phyloP scores from a whole-genome alignment of 2,888 invertebrate species.

The Marronus borbonicus region DNA sequence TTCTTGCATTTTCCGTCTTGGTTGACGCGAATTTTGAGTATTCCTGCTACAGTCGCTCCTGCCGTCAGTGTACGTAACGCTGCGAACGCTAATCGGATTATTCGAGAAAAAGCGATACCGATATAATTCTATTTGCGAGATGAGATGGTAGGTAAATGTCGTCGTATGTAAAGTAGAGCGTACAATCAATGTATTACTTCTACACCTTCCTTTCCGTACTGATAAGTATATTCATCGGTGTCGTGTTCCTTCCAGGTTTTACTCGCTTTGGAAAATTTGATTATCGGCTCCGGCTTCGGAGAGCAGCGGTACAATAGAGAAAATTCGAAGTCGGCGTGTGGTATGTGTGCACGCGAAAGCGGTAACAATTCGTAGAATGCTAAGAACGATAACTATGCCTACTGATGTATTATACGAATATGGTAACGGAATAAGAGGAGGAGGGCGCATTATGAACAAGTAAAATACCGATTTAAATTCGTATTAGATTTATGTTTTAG shows the following conservation, averaged over 20 bases:
- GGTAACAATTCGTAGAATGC: constrained; percentile 27
- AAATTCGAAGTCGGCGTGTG: constrained; percentile 8
- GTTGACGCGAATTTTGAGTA: constrained; percentile 18
- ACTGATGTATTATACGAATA: constrained; percentile 1
- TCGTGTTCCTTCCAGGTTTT: constrained; percentile 31
- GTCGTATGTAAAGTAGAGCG: neutral
- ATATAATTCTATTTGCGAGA: constrained; percentile 39
- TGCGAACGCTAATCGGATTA: constrained; percentile 25
- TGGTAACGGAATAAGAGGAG: neutral
- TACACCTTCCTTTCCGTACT: constrained; percentile 1
- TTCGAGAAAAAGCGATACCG: constrained; percentile 12
- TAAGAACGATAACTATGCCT: constrained; percentile 14
- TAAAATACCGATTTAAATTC: constrained; percentile 21
- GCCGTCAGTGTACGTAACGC: neutral
- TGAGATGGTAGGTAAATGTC: constrained; percentile 20
- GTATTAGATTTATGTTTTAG: neutral
- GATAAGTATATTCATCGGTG: constrained; percentile 30
- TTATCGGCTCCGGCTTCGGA: constrained; percentile 2
- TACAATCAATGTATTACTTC: neutral
- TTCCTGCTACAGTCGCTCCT: neutral
- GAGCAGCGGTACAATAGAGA: constrained; percentile 10
- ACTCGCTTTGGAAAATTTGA: constrained; percentile 31
- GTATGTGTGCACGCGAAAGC: neutral
- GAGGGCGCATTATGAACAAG: constrained; percentile 6
- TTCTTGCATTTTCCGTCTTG: neutral